Conservation (phyloP, 2,888 invertebrate species). For the Xestia sexstrigata region DNA sequence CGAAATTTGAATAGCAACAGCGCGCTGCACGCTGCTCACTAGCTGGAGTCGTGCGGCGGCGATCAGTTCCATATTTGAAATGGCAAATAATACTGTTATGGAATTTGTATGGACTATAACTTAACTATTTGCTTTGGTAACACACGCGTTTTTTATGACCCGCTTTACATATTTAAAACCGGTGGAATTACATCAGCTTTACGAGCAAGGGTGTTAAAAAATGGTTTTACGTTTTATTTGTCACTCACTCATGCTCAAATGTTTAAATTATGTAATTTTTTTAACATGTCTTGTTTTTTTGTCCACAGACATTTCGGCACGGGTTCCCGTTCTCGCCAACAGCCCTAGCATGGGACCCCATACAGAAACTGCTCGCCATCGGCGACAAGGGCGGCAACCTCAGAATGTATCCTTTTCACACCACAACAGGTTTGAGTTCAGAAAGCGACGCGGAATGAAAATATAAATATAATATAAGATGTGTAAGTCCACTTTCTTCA, state of each 20-base stretch:
- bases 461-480: neutral
- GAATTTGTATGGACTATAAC: too few relatives aligned
- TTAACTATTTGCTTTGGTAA: too few relatives aligned
- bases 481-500: neutral
- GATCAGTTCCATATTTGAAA: too few relatives aligned
- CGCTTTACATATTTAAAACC: too few relatives aligned
- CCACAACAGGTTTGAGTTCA: neutral
- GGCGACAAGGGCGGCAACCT: conserved; percentile 98
- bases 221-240: neutral
- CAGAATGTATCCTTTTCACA: conserved; percentile 97
- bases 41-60: too few relatives aligned
- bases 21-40: too few relatives aligned
- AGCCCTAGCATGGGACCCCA: conserved; percentile 99
- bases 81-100: too few relatives aligned
- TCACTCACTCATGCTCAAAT: neutral
- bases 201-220: too few relatives aligned
- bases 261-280: neutral
- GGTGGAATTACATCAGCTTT: too few relatives aligned
- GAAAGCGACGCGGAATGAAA: neutral
- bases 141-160: too few relatives aligned
- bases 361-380: conserved; percentile 98
- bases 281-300: conserved; percentile 67
- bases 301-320: conserved; percentile 98
- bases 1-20: too few relatives aligned
- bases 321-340: conserved; percentile 99